phyloP scores from a whole-genome alignment of 2,797 vertebrate species.

The Danio kyathit region DNA sequence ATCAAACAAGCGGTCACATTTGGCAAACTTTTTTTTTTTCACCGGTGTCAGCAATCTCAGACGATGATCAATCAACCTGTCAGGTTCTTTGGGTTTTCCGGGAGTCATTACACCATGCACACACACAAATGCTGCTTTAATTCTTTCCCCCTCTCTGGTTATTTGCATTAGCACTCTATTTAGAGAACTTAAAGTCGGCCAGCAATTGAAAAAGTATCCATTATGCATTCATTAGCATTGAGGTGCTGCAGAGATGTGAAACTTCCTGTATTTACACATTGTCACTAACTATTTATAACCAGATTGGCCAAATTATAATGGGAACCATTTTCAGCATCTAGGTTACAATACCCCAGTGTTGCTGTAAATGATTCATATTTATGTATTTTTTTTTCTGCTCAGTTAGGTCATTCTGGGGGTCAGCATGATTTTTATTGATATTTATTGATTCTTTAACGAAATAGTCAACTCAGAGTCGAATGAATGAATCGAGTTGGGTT shows the following conservation, averaged over 20 bases:
- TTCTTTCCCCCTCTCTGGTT: constrained; percentile 32
- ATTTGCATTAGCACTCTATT: constrained; percentile 36
- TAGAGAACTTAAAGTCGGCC: constrained; percentile 40
- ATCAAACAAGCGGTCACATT: constrained; percentile 29
- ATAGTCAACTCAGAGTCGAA: no score
- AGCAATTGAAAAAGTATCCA: constrained; percentile 47
- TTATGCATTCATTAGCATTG: constrained; percentile 55
- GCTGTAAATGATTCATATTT: background rate
- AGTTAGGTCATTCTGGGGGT: no score
- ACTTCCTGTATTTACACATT: constrained; percentile 51
- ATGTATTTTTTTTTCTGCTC: no score
- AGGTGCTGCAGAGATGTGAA: constrained; percentile 32
- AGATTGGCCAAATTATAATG: constrained; percentile 24
- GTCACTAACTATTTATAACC: constrained; percentile 30
- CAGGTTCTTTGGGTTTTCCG: constrained; percentile 11
- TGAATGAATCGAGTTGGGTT: no score
- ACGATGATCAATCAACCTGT: constrained; percentile 51
- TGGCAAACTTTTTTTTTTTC: constrained; percentile 45
- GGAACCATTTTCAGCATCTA: constrained; percentile 24
- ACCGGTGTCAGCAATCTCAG: constrained; percentile 19
- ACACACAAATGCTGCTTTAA: constrained; percentile 30
- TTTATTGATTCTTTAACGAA: no score
- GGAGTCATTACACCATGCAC: background rate
- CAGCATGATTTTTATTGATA: no score
- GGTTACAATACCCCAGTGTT: background rate